phyloP scores from a whole-genome alignment of 2,797 vertebrate species.

The Sebastiscus albofasciatus region DNA sequence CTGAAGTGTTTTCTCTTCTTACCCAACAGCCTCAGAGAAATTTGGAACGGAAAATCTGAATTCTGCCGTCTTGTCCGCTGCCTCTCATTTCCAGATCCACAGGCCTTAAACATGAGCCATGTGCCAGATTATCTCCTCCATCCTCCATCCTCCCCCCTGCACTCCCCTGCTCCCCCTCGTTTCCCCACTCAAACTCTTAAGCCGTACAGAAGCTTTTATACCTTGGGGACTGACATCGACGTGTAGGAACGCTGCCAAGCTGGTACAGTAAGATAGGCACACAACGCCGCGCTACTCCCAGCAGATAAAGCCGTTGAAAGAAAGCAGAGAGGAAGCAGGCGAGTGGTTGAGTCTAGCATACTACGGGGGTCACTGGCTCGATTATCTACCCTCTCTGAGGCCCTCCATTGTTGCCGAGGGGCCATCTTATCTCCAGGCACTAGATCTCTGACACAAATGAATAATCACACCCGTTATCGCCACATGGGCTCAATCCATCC shows the following conservation, averaged over 20 bases:
- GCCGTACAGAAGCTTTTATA: slow-evolving; percentile 43
- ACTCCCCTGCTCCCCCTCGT: slow-evolving; percentile 14
- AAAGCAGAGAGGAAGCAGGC: slow-evolving; percentile 50
- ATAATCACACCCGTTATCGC: slow-evolving; percentile 60
- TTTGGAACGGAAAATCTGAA: slow-evolving; percentile 1
- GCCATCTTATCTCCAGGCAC: slow-evolving; percentile 71
- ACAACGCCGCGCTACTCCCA: slow-evolving; percentile 44
- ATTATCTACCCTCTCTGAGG: slow-evolving; percentile 73
- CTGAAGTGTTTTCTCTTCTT: background rate
- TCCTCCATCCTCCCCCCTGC: slow-evolving; percentile 23
- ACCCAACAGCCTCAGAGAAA: background rate
- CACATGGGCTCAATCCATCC: slow-evolving; percentile 44
- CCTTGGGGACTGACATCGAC: slow-evolving; percentile 57
- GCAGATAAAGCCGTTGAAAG: slow-evolving; percentile 66
- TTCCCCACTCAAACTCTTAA: slow-evolving; percentile 47
- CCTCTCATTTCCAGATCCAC: slow-evolving; percentile 34
- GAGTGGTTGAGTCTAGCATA: slow-evolving; percentile 30
- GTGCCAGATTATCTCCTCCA: slow-evolving; percentile 54
- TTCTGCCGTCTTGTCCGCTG: background rate
- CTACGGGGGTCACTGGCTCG: slow-evolving; percentile 67
- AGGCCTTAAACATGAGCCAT: slow-evolving; percentile 41
- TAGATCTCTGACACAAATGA: slow-evolving; percentile 71
- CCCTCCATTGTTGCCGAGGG: slow-evolving; percentile 59
- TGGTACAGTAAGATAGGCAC: slow-evolving; percentile 68
- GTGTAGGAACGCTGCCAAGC: slow-evolving; percentile 59